Evolutionary conservation across 1,140 invertebrate genomes (phyloP), one percentile per base, ranked within the genome.

Genomic region (Pteromalus puparum): DNA sequence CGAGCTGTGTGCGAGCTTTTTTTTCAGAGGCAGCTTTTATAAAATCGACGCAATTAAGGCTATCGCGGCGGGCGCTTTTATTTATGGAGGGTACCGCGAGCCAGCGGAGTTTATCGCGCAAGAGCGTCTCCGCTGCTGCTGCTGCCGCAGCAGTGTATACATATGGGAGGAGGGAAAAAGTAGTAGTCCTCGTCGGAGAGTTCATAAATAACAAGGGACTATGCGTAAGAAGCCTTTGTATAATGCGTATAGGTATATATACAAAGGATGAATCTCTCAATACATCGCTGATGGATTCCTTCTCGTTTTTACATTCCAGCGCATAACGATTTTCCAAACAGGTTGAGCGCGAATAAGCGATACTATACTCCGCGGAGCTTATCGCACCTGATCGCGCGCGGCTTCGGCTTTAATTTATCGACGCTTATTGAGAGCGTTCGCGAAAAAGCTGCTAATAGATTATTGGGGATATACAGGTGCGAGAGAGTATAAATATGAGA

Each of bases 41-140:
- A 79, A 84, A 84, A 84, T 84, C 82, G 76, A 79, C 73, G 82
- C 76, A 84, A 84, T 84, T 84, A 84, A 84, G 75, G 75, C 67
- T 28, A 61, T 28, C 80, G 67, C 76, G 76, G 61, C 74, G 67
- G 77, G 46, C 74, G 75, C 65, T 75, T 75, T 82, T 76, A 82
- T 82, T 82, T 82, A 82, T 82, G 81, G 81, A 30, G 12, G 68
- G 68, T 15, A 28, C 18, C 26, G 26, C 30, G 68, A 7, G 15
- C n/a, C n/a, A 26, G 30, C 9, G 3, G 68, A 26, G 68, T 72
- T 70, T 81, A 72, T 70, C 67, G 68, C 68, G 34, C 21, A 1
- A 9, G 38, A 42, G 38, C 48, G 18, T 1, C 68, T 70, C 38
- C 42, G n/a, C n/a, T n/a, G n/a, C n/a, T n/a, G n/a, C n/a, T n/a